Conservation (phyloP, 2,113 vertebrate genomes). For the Cottus gobio region DNA sequence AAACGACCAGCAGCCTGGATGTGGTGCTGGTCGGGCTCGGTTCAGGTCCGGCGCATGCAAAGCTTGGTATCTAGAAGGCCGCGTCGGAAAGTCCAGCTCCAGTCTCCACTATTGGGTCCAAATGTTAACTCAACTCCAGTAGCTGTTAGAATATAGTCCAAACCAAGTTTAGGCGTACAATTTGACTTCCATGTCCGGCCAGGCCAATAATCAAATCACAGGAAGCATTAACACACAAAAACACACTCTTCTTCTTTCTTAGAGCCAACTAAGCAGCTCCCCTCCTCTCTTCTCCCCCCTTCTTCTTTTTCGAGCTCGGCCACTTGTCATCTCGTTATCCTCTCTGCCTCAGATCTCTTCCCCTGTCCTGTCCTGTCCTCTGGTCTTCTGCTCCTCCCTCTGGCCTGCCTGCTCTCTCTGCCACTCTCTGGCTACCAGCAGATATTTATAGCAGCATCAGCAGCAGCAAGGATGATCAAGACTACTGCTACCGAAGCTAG, state of each 20-base stretch:
- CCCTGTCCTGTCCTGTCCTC: conserved; percentile 54
- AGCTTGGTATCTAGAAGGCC: not conserved
- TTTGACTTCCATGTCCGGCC: conserved; percentile 44
- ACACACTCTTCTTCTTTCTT: conserved; percentile 19
- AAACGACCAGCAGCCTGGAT: conserved; percentile 8
- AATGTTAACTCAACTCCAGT: conserved; percentile 21
- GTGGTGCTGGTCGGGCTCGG: conserved; percentile 1
- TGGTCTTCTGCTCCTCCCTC: conserved; percentile 67
- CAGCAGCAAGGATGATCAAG: conserved; percentile 76
- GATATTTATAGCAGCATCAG: conserved; percentile 83
- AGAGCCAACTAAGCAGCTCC: conserved; percentile 44
- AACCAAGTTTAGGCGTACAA: conserved; percentile 43
- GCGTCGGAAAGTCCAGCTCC: conserved; percentile 27
- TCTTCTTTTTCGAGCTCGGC: conserved; percentile 40
- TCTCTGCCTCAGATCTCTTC: conserved; percentile 46
- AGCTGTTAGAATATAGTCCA: conserved; percentile 25
- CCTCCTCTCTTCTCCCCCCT: conserved; percentile 40
- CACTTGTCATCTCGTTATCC: conserved; percentile 56
- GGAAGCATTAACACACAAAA: conserved; percentile 2
- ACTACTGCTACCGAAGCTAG: conserved; percentile 73
- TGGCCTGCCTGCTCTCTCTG: conserved; percentile 74
- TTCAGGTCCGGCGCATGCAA: conserved; percentile 6
- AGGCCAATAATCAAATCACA: conserved; percentile 13
- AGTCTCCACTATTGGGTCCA: conserved; percentile 19
- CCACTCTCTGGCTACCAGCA: conserved; percentile 66